Base-by-base conservation (phyloP, 2,888 invertebrate genomes). In the Crioceris asparagi region DNA sequence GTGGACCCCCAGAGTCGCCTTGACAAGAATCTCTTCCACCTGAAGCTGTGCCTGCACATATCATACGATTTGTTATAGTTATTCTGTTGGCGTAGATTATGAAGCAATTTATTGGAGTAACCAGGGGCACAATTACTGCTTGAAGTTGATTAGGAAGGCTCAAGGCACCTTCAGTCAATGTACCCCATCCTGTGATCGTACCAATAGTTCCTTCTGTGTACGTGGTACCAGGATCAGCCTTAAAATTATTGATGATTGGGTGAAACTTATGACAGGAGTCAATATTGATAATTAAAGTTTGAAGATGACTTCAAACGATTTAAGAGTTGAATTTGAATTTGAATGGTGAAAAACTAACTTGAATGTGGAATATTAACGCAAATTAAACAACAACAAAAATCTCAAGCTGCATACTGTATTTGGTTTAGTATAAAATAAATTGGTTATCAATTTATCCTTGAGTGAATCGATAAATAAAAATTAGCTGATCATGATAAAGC, bases 21-120 rank as follows among this genome's bases (percentile, higher is more conserved):
- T 41, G 40, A 32, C 49, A 49, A 23, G 49, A 38, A 36, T 49
- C 49, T 33, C 43, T 43, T 14, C 44, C 45, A 18, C 47, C 47
- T 8, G n/a, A 23, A 21, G 36, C 30, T n/a, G 35, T 30, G 6
- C 46, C 47, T 23, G 47, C 47, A 30, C 49, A 49, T 4, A 49
- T 31, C 46, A 46, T 46, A 14, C 39, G 38, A 2, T 41, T 33
- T n/a, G 36, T 39, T 29, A 43, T 27, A 21, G 10, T 21, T 21
- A 21, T 21, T 21, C 10, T 21, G 21, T 21, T 7, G 10, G 10
- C 21, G 21, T 15, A 16, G 7, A 17, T 26, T n/a, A 11, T 26
- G 16, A 10, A 27, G 16, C 26, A 26, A 15, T 14, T 16, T 15
- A 10, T 14, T 5, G 15, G 4, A 21, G 16, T 17, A 3, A 17